Evolutionary conservation across 2,113 vertebrate species (phyloP), one percentile per base, ranked within the genome.

Genomic region (Blennius ocellaris): DNA sequence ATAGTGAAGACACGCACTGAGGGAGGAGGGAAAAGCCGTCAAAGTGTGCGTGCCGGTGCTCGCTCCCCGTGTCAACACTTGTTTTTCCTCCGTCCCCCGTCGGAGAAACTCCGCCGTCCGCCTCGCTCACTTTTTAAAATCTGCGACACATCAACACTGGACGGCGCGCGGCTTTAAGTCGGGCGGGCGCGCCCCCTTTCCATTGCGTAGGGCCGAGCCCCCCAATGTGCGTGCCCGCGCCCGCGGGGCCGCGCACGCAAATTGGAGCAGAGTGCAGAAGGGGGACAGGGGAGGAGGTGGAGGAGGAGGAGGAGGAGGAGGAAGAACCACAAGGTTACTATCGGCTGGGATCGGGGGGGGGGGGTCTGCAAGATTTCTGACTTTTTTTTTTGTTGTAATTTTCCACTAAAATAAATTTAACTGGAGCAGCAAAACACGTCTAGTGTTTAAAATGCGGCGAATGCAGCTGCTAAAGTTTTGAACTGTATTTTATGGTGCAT

Each of bases 111-210:
- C 81, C 62, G 71, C 71, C 37, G 52, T 54, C 60, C 61, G 50
- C 38, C 73, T 87, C 40, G 51, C 78, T 92, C 80, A 93, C 85
- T 93, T 93, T 93, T 91, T 87, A 78, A 93, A 93, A 94, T 92
- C 92, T 94, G 93, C 93, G 93, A 94, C 93, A 94, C 92, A 94
- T 91, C 91, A 89, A 90, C 90, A 90, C 84, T 73, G 90, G 78
- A 85, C 82, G 66, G 72, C 89, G 89, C 89, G 89, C 65, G 41
- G 82, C 89, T 90, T 87, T 85, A 76, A 86, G 54, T 40, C 81
- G 68, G 61, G 88, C 81, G 68, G 61, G 88, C 90, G 91, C 89
- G 89, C 80, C 78, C 84, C 83, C 89, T 75, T 86, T 74, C 81
- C 69, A 66, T 85, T 87, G 78, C 89, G 84, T 88, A 87, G 85